Conservation (phyloP, 2,888 invertebrate genomes). For the Drosophila kanekoi region DNA sequence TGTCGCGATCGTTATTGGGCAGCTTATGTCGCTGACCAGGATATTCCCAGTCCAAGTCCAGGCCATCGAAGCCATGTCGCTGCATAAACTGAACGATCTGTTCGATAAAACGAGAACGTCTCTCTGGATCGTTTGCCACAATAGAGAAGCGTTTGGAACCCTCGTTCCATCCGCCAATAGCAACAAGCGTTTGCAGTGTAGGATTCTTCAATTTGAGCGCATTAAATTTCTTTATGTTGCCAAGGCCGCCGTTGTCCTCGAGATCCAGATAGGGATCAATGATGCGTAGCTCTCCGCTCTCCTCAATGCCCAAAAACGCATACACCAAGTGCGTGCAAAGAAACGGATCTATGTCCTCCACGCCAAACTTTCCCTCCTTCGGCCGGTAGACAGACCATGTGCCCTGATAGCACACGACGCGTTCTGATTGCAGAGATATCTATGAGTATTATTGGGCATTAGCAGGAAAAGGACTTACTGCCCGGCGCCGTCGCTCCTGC, state of each 20-base stretch:
- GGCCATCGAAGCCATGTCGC: slow-evolving; percentile 86
- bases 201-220: slow-evolving; percentile 84
- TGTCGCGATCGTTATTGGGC: slow-evolving; percentile 77
- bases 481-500: slow-evolving; percentile 5
- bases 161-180: slow-evolving; percentile 86
- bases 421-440: slow-evolving; percentile 84
- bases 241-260: slow-evolving; percentile 87
- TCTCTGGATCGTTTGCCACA: slow-evolving; percentile 82
- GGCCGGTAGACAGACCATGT: slow-evolving; percentile 91
- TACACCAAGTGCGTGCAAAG: slow-evolving; percentile 92
- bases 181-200: slow-evolving; percentile 83
- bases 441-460: neutral
- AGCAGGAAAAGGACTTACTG: slow-evolving; percentile 32
- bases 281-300: slow-evolving; percentile 86
- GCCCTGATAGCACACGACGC: slow-evolving; percentile 91
- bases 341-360: slow-evolving; percentile 88
- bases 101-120: slow-evolving; percentile 73
- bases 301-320: slow-evolving; percentile 89
- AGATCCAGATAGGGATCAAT: slow-evolving; percentile 89
- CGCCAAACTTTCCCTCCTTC: slow-evolving; percentile 88
- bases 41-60: slow-evolving; percentile 89
- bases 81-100: slow-evolving; percentile 77
- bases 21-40: slow-evolving; percentile 85
- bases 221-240: slow-evolving; percentile 83
- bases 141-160: slow-evolving; percentile 86